These are phyloP conservation scores for Aphaenogaster floridana DNA, from an alignment of 1,140 invertebrate species.

Conservation along the genomic window DNA sequence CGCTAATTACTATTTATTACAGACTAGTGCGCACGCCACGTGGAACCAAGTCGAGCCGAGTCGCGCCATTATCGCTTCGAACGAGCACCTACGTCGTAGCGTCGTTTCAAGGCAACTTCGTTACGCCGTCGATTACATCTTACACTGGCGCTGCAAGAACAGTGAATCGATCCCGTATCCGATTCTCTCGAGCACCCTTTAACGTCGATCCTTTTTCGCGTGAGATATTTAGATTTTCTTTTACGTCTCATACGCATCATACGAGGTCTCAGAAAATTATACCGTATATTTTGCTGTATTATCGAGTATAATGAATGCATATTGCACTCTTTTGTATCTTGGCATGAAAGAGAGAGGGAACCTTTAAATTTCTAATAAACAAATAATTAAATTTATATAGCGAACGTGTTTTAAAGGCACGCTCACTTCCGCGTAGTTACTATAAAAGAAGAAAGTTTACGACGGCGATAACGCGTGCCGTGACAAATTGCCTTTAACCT, in stretches of 20 bases:
- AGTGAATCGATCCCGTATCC: constrained; percentile 23
- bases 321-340: background rate
- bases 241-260: background rate
- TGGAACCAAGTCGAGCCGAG: background rate
- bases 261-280: background rate
- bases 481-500: constrained; percentile 62
- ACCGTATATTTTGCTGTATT: background rate
- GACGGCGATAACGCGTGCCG: constrained; percentile 43
- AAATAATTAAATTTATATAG: constrained; percentile 32
- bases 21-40: constrained; percentile 58
- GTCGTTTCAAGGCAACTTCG: constrained; percentile 24
- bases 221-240: constrained; percentile 1
- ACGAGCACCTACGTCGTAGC: constrained; percentile 27
- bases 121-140: constrained; percentile 60
- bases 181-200: constrained; percentile 26
- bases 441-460: constrained; percentile 49
- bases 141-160: constrained; percentile 18
- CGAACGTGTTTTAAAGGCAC: constrained; percentile 31
- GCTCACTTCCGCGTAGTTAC: constrained; percentile 23
- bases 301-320: constrained; percentile 18
- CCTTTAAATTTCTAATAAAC: constrained; percentile 29
- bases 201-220: constrained; percentile 18
- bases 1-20: constrained; percentile 79
- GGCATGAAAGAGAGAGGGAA: background rate
- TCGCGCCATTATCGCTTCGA: constrained; percentile 50